A percentile compares a stretch with the other conserved stretches of the same genome.
Conservation (phyloP, 2,113 vertebrate species). For the Gasterosteus nipponicus region DNA sequence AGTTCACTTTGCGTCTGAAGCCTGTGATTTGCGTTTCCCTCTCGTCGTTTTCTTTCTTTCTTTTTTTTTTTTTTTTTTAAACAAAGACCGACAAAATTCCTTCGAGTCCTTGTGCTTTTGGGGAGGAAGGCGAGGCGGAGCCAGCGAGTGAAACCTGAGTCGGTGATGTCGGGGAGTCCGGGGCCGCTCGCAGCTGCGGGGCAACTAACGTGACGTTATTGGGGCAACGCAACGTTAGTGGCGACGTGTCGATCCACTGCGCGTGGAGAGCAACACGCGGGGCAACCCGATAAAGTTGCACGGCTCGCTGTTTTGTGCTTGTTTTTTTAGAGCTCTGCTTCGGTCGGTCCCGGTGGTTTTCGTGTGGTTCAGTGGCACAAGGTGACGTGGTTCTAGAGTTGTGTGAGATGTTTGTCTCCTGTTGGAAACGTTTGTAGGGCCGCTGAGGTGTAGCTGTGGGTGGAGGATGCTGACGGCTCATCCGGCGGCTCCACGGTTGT, state of each 20-base stretch:
- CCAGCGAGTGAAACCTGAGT: constrained; percentile 80
- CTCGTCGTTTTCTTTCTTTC: constrained; percentile 34
- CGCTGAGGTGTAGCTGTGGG: background rate
- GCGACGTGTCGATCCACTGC: background rate
- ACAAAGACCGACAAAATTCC: constrained; percentile 81
- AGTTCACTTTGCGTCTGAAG: background rate
- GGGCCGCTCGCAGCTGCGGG: constrained; percentile 51
- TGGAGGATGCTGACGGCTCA: constrained; percentile 10
- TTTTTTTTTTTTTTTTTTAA: constrained; percentile 41
- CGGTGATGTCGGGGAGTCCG: constrained; percentile 66
- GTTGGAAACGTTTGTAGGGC: background rate
- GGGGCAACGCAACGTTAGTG: background rate
- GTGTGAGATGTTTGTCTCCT: background rate
- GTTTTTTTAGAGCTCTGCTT: no score
- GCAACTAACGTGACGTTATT: background rate
- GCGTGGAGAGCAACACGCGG: no score
- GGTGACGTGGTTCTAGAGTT: background rate
- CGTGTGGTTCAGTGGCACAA: background rate
- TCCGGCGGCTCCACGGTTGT: background rate
- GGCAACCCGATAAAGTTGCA: no score
- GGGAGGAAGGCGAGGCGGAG: constrained; percentile 83
- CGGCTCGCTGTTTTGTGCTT: no score
- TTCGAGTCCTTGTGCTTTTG: constrained; percentile 63
- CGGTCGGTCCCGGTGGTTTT: no score
- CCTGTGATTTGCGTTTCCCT: constrained; percentile 25